Conservation (phyloP, 2,888 invertebrate species). For the Harpalus rufipes region DNA sequence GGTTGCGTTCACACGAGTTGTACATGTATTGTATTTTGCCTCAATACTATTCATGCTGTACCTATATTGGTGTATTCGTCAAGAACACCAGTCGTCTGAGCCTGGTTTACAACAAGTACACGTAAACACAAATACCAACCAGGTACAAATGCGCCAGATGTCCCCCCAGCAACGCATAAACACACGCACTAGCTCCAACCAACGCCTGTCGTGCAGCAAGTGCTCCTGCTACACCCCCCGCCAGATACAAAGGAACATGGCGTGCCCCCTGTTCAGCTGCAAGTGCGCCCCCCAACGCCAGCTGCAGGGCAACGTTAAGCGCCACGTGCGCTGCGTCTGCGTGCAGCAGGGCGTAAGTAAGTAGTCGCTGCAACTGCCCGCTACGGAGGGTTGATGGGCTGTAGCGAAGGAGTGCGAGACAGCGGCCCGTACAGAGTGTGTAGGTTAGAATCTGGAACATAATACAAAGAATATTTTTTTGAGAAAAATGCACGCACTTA, state of each 20-base stretch:
- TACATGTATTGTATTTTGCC: no score
- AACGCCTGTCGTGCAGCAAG: constrained; percentile 88
- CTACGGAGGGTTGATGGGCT: not conserved
- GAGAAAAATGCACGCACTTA: no score
- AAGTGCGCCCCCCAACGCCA: constrained; percentile 79
- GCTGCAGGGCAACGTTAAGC: constrained; percentile 87
- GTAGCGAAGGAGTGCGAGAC: not conserved
- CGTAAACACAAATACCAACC: constrained; percentile 77
- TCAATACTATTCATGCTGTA: no score
- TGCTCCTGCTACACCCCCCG: constrained; percentile 87
- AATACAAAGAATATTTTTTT: no score
- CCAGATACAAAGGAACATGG: constrained; percentile 85
- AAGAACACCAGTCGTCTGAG: no score
- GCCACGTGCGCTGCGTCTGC: constrained; percentile 87
- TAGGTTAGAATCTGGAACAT: no score
- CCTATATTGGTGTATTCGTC: no score
- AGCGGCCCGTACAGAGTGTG: not conserved
- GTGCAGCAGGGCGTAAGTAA: constrained; percentile 90
- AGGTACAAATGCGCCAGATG: constrained; percentile 91
- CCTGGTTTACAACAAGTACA: no score
- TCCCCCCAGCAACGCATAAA: constrained; percentile 92
- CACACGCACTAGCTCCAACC: constrained; percentile 94
- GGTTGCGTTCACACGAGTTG: no score
- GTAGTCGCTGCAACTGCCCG: constrained; percentile 86
- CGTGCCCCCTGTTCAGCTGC: constrained; percentile 87